Percentiles rank a stretch among this genome's conserved stretches.
phyloP scores from a whole-genome alignment of 2,888 invertebrate genomes.

The Drosophila rellima region DNA sequence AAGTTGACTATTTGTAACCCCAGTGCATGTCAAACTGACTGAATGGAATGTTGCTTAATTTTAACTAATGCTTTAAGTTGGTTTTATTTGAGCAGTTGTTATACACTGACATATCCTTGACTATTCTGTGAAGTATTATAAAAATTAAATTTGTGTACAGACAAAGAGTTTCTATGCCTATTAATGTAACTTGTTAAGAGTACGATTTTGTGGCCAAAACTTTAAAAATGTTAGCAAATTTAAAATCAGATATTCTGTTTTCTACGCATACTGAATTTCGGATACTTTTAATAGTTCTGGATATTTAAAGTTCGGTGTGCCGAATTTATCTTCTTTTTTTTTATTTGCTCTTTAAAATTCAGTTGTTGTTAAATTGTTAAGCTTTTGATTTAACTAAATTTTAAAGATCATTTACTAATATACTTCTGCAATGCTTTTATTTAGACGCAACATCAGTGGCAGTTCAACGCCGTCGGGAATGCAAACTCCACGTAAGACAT shows the following conservation, averaged over 20 bases:
- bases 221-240: background rate
- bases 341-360: constrained; percentile 18
- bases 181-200: background rate
- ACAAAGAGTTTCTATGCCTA: background rate
- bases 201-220: background rate
- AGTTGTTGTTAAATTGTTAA: constrained; percentile 33
- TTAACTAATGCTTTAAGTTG: constrained; percentile 31
- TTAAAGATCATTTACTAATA: constrained; percentile 21
- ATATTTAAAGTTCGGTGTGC: constrained; percentile 4
- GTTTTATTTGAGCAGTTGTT: background rate
- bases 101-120: background rate
- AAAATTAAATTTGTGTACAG: background rate
- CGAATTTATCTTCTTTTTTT: constrained; percentile 22
- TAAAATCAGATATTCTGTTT: background rate
- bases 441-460: constrained; percentile 85
- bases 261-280: background rate
- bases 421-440: background rate
- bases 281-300: background rate
- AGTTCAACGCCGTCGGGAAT: constrained; percentile 86
- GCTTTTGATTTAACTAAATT: background rate
- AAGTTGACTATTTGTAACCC: constrained; percentile 4
- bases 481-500: constrained; percentile 85
- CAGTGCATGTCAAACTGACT: constrained; percentile 41
- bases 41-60: constrained; percentile 17
- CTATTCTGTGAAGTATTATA: background rate